Evolutionary conservation across 1,140 invertebrate species (phyloP), one percentile per base, ranked within the genome.

Genomic region (Mizuhopecten yessoensis): DNA sequence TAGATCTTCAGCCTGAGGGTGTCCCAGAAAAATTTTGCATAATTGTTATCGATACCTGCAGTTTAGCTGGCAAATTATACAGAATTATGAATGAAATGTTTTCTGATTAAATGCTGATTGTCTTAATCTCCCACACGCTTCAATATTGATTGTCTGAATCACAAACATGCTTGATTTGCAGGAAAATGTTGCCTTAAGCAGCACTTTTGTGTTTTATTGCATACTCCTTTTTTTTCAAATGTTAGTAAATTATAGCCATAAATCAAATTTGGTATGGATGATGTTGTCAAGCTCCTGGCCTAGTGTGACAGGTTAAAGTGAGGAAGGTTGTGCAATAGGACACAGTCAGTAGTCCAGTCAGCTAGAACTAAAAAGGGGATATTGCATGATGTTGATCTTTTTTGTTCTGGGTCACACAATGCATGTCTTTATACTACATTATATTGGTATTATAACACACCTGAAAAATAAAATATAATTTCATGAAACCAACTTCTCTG

Each of bases 31-130:
- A 75, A 75, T 17, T 75, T 75, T 75, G 57, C 57, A 75, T 75
- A 75, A 75, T 75, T 75, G 57, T 0, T 75, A 75, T 75, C 57
- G 57, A 75, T 75, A 75, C 57, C 57, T 75, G 57, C 57, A 75
- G 57, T 75, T 75, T 75, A 75, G 57, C 57, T 75, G 57, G 23
- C n/a, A n/a, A 75, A 75, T 75, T 75, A 75, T 75, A 75, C 57
- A n/a, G n/a, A 75, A 75, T 75, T 75, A 75, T 75, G 57, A 75
- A 75, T 75, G 57, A 75, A 75, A 75, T 5, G 29, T n/a, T 29
- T 75, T 75, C n/a, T 75, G 57, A 75, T 75, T 75, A 75, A 75
- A 75, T n/a, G 23, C 23, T 75, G 57, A 75, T 75, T 75, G 57
- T 75, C 57, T 75, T 75, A 75, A 75, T 75, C 57, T 75, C n/a